These are phyloP conservation scores for Amitus sp. DNA, from an alignment of 2,888 invertebrate species.

Conservation along the genomic window DNA sequence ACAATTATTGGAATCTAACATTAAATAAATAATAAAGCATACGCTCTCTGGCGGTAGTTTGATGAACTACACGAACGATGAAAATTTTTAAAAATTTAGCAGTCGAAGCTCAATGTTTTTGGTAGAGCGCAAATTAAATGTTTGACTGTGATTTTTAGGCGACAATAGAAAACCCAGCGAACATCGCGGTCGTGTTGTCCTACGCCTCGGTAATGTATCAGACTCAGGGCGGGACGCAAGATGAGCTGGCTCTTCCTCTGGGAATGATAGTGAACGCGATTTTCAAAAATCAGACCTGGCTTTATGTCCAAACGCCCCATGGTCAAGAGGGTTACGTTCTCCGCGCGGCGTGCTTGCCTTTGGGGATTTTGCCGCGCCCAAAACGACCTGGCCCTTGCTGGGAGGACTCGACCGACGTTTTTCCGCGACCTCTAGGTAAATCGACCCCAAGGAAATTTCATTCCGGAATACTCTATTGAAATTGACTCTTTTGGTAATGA, in stretches of 20 bases:
- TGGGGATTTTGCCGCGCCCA: slow-evolving; percentile 77
- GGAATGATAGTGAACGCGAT: slow-evolving; percentile 89
- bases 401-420: slow-evolving; percentile 84
- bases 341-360: slow-evolving; percentile 80
- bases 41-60: too few relatives aligned
- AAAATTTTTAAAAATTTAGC: slow-evolving; percentile 6
- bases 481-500: too few relatives aligned
- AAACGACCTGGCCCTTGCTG: slow-evolving; percentile 77
- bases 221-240: slow-evolving; percentile 77
- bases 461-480: too few relatives aligned
- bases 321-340: slow-evolving; percentile 85
- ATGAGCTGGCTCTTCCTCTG: slow-evolving; percentile 76
- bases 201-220: slow-evolving; percentile 80
- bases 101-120: too few relatives aligned
- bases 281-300: slow-evolving; percentile 86
- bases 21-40: too few relatives aligned
- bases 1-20: too few relatives aligned
- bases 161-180: slow-evolving; percentile 82
- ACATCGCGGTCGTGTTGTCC: slow-evolving; percentile 85
- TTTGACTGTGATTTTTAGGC: slow-evolving; percentile 70
- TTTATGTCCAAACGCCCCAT: slow-evolving; percentile 87
- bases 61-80: not conserved
- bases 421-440: slow-evolving; percentile 77
- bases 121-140: too few relatives aligned
- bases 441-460: too few relatives aligned